Base-by-base conservation (phyloP, 2,888 invertebrate species). In the Tenthredo livida region DNA sequence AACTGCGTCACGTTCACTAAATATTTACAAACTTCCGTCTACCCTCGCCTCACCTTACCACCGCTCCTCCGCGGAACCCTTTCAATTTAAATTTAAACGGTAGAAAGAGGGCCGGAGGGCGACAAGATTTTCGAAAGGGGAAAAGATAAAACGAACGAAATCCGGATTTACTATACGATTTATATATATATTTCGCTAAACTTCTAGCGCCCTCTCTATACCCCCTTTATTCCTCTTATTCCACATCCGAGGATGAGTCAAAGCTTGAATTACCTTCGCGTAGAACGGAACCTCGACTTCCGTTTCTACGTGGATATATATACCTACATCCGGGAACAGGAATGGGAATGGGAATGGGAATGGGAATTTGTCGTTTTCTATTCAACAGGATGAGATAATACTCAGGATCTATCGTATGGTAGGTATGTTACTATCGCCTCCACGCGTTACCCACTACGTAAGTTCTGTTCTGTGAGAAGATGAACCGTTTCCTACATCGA, bases 61-160 rank as follows among this genome's bases (percentile, higher is more conserved):
- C 70, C 2, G 4, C 21, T 12, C 40, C 12, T 25, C 43, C 17
- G 12, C 43, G 10, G 40, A 43, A 67, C 29, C 50, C 25, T 80
- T 80, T 80, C 61, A 80, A 80, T 80, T 61, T 80, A 40, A 80
- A 80, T 80, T 80, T 80, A 80, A 80, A 80, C 77, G 77, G 21
- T 50, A 47, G 77, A 77, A 77, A n/a, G 25, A n/a, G 33, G 47
- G 2, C 80, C 61, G 37, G 37, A 61, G 40, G 61, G 37, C 25
- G 25, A 47, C 77, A 50, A 77, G 50, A 77, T 77, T 47, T 47
- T 77, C 10, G 6, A 54, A 47, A 29, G 54, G 54, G 40, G 43
- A 43, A 43, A 73, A 47, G 29, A 77, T 77, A n/a, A 77, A 77
- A 77, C 33, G 47, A 33, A 7, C 50, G 54, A 77, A 29, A 77